Conservation (phyloP, 2,113 vertebrate genomes). For the Heteronetta atricapilla region DNA sequence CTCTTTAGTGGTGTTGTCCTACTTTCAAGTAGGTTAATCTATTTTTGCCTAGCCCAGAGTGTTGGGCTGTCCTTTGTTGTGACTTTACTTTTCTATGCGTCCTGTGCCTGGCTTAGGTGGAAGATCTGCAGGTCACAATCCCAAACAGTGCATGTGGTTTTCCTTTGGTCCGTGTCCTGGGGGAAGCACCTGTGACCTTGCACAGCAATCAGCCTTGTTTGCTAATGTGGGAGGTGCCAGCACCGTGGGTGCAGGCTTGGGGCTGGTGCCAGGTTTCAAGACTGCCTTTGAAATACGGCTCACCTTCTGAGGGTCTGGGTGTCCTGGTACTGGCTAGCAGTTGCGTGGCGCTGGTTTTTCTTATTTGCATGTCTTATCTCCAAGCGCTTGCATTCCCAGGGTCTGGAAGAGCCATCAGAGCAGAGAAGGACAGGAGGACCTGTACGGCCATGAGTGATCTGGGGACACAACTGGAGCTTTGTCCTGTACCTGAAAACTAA, state of each 20-base stretch:
- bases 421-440: not conserved
- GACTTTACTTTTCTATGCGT: not conserved
- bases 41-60: slow-evolving; percentile 56
- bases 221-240: not conserved
- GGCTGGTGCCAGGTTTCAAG: not conserved
- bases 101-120: not conserved
- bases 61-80: slow-evolving; percentile 28
- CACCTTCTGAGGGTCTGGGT: not conserved
- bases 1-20: slow-evolving; percentile 3
- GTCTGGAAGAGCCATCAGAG: not conserved
- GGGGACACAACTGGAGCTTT: not conserved
- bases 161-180: not conserved
- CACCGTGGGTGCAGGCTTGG: rapidly evolving
- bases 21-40: slow-evolving; percentile 68
- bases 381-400: not conserved
- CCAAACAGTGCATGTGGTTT: not conserved
- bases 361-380: not conserved
- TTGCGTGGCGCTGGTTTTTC: not conserved
- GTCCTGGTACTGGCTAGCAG: not conserved
- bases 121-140: not conserved
- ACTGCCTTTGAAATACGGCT: not conserved
- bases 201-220: not conserved
- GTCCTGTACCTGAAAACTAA: not conserved
- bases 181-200: not conserved
- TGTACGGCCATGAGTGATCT: not conserved